Evolutionary conservation across 2,113 vertebrate genomes (phyloP).

Genomic region (Canis aureus): DNA sequence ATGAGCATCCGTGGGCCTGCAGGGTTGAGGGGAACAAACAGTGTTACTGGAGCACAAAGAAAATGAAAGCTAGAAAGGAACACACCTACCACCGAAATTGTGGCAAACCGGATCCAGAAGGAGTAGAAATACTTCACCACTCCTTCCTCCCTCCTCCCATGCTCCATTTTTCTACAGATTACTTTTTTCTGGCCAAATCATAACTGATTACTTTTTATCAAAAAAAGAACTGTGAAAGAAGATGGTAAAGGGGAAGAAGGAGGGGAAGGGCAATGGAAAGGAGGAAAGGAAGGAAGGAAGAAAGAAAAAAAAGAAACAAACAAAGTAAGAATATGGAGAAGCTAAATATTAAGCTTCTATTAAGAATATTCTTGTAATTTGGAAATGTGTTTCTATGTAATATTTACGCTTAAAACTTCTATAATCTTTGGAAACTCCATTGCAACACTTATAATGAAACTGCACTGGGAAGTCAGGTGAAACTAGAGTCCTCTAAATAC

Average conservation of each 20-base stretch:
- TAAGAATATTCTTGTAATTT: not conserved
- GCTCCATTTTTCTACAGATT: not conserved
- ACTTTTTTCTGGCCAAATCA: not conserved
- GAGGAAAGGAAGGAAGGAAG: not conserved
- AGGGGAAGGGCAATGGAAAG: not conserved
- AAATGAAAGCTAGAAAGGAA: not conserved
- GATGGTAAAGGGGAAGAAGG: not conserved
- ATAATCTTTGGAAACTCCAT: not conserved
- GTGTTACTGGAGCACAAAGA: not conserved
- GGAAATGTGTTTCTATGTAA: not conserved
- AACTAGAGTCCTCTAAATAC: not conserved
- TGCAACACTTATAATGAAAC: not conserved
- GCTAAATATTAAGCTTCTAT: not conserved
- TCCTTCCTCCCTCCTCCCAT: rapidly evolving
- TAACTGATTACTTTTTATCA: not conserved
- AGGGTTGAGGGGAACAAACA: not conserved
- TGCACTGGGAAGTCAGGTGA: not conserved
- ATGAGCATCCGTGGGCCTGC: not conserved
- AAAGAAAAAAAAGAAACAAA: not conserved
- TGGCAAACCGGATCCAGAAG: not conserved
- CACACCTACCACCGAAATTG: rapidly evolving
- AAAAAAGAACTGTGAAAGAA: not conserved
- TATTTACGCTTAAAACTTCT: not conserved
- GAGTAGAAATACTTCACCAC: not conserved
- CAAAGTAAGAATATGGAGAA: not conserved